These are phyloP conservation scores for Tolypeutes matacus DNA, from an alignment of 2,797 vertebrate species.

Conservation along the genomic window DNA sequence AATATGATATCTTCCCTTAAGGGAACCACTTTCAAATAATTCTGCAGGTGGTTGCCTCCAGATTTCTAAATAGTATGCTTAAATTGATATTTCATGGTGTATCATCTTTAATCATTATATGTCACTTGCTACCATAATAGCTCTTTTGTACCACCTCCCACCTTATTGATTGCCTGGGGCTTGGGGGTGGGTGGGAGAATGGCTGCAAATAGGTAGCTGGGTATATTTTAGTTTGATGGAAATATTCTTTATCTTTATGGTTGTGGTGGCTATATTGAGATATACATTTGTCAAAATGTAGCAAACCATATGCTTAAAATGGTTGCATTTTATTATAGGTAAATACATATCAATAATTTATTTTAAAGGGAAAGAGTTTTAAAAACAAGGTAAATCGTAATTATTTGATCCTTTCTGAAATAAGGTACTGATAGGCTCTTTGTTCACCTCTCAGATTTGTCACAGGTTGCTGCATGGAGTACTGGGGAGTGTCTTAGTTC, in stretches of 20 bases:
- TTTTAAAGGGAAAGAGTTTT: neutral
- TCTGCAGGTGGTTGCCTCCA: neutral
- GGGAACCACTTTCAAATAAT: neutral
- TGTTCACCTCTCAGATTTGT: slow-evolving; percentile 31
- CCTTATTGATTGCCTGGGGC: too few relatives aligned
- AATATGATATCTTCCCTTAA: neutral
- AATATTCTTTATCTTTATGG: slow-evolving; percentile 26
- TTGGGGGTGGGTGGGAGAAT: neutral
- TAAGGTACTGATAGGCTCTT: neutral
- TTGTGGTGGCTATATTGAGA: neutral
- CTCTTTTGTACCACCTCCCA: neutral
- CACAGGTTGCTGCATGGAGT: neutral
- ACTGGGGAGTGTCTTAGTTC: neutral
- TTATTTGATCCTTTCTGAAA: slow-evolving; percentile 60
- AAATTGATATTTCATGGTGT: neutral
- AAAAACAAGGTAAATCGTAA: neutral
- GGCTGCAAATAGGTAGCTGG: neutral
- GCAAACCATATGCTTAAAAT: neutral
- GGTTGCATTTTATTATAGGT: neutral
- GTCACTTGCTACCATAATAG: slow-evolving; percentile 2
- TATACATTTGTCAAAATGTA: slow-evolving; percentile 6
- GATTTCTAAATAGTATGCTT: neutral
- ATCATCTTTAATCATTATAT: neutral
- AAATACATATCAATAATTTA: neutral
- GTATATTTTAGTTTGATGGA: neutral